These are phyloP conservation scores for Enteromius anoplus DNA, from an alignment of 2,797 vertebrate genomes.

Conservation along the genomic window DNA sequence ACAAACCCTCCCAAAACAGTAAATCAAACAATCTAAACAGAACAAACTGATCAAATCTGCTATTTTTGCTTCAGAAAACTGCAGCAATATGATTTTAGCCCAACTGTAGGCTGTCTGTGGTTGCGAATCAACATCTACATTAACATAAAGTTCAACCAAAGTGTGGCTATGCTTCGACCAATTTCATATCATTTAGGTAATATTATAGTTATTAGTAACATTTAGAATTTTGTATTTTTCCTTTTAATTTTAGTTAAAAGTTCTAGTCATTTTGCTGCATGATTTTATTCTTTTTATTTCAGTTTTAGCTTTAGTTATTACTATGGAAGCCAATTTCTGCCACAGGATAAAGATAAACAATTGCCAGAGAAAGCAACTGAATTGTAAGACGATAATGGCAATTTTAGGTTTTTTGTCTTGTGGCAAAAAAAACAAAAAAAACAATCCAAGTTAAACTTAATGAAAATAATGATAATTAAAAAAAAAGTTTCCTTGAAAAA, in stretches of 20 bases:
- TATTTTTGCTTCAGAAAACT: neutral
- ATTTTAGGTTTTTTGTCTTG: neutral
- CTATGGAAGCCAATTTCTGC: neutral
- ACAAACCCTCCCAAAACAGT: neutral
- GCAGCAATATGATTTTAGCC: neutral
- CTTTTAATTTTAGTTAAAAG: neutral
- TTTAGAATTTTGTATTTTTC: neutral
- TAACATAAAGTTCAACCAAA: neutral
- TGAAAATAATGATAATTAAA: neutral
- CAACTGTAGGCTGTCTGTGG: neutral
- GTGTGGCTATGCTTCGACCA: neutral
- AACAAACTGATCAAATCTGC: neutral
- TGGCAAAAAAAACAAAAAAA: neutral
- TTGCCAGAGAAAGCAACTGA: neutral
- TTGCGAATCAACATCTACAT: neutral
- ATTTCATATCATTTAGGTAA: neutral
- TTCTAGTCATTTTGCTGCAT: neutral
- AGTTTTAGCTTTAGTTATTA: neutral
- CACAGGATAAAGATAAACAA: neutral
- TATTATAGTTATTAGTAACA: neutral
- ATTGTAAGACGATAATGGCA: neutral
- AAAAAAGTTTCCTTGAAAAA: neutral
- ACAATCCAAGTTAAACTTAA: neutral
- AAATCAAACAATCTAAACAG: neutral
- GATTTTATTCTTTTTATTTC: neutral